Conservation (phyloP, 2,113 vertebrate species). For the Plecturocebus donacophilus region DNA sequence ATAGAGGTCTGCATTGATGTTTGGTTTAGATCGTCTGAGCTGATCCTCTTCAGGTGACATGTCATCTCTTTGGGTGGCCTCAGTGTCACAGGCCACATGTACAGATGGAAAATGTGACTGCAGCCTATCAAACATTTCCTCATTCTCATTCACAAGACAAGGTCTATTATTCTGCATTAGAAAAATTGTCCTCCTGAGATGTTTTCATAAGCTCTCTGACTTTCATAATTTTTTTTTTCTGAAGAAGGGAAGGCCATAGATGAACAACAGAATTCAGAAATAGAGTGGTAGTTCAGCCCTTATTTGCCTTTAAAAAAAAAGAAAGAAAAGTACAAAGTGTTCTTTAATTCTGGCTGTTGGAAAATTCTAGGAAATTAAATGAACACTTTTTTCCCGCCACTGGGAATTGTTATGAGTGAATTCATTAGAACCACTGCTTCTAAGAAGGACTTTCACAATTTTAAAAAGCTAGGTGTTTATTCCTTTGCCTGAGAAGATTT, state of each 20-base stretch:
- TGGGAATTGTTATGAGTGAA: slow-evolving; percentile 5
- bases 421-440: background rate
- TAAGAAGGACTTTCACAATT: background rate
- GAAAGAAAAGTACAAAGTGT: background rate
- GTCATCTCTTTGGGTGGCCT: background rate
- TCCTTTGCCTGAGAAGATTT: background rate
- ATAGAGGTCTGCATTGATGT: background rate
- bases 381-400: background rate
- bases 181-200: slow-evolving; percentile 7
- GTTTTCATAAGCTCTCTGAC: slow-evolving; percentile 2
- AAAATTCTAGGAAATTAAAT: slow-evolving; percentile 17
- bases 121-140: background rate
- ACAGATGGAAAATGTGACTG: background rate
- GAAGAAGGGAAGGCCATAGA: background rate
- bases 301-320: slow-evolving; percentile 18
- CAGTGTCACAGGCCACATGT: background rate
- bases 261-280: slow-evolving; percentile 28
- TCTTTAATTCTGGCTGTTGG: slow-evolving; percentile 22
- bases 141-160: background rate
- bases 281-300: background rate
- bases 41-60: background rate
- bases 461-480: background rate
- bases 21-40: background rate
- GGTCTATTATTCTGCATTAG: background rate
- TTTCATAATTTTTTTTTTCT: background rate